A percentile compares a stretch with the other conserved stretches of the same genome.
Conservation (phyloP, 2,888 invertebrate species). For the Drosophila lutescens region DNA sequence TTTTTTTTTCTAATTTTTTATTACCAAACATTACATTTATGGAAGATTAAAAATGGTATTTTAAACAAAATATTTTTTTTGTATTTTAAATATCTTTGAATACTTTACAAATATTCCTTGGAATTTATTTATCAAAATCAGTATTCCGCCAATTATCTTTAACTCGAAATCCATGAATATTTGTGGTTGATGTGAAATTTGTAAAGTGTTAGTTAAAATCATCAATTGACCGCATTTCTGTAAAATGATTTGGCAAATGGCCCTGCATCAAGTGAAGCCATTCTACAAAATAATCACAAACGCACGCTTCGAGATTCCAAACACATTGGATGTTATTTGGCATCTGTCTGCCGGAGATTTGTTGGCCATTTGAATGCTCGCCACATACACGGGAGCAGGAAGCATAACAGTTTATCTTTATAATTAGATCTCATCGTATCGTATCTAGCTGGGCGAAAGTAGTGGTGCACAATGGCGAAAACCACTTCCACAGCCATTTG, state of each 20-base stretch:
- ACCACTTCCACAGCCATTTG: slow-evolving; percentile 27
- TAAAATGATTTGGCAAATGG: not conserved
- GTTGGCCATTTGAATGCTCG: slow-evolving; percentile 54
- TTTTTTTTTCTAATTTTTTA: too few relatives aligned
- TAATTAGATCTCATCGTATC: slow-evolving; percentile 64
- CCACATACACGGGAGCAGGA: slow-evolving; percentile 42
- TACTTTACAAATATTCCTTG: not conserved
- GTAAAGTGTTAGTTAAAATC: too few relatives aligned
- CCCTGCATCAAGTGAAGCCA: not conserved
- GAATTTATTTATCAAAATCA: not conserved
- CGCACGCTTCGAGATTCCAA: slow-evolving; percentile 16
- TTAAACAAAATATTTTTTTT: too few relatives aligned
- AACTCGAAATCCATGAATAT: not conserved
- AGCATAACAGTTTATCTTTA: slow-evolving; percentile 64
- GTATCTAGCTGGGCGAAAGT: slow-evolving; percentile 45
- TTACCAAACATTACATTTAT: too few relatives aligned
- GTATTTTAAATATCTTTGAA: too few relatives aligned
- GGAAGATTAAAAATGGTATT: too few relatives aligned
- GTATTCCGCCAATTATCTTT: not conserved
- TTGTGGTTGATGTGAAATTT: too few relatives aligned
- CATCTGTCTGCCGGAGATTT: slow-evolving; percentile 41
- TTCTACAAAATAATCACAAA: slow-evolving; percentile 12
- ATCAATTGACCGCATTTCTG: not conserved
- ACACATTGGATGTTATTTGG: slow-evolving; percentile 27
- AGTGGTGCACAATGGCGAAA: slow-evolving; percentile 62